phyloP scores from a whole-genome alignment of 2,797 vertebrate genomes.

The Anisognathus igniventris region DNA sequence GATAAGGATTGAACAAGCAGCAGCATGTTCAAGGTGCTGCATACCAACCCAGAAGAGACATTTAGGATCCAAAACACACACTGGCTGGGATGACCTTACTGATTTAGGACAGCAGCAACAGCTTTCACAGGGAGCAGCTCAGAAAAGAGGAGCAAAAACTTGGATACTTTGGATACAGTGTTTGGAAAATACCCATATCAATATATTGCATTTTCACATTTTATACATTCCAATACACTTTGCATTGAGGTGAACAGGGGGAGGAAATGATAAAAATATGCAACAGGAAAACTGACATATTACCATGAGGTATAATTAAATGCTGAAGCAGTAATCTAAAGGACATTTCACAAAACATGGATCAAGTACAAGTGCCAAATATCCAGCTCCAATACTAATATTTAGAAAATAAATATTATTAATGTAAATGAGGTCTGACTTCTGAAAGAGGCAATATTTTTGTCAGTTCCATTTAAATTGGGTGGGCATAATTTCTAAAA shows the following conservation, averaged over 20 bases:
- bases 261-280: neutral
- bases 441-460: neutral
- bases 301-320: neutral
- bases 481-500: neutral
- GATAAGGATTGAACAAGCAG: slow-evolving; percentile 4
- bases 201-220: neutral
- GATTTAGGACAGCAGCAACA: slow-evolving; percentile 6
- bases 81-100: neutral
- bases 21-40: neutral
- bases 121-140: neutral
- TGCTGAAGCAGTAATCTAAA: neutral
- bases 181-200: neutral
- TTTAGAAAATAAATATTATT: neutral
- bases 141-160: neutral
- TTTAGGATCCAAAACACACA: neutral
- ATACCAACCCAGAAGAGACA: neutral
- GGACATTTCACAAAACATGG: neutral
- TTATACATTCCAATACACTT: neutral
- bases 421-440: neutral
- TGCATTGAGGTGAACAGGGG: accelerated
- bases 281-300: neutral
- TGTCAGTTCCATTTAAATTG: neutral
- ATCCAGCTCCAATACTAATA: accelerated
- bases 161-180: neutral
- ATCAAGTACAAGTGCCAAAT: neutral